Evolutionary conservation across 2,888 invertebrate species (phyloP), one percentile per base, ranked within the genome.

Genomic region (Tinea trinotella): DNA sequence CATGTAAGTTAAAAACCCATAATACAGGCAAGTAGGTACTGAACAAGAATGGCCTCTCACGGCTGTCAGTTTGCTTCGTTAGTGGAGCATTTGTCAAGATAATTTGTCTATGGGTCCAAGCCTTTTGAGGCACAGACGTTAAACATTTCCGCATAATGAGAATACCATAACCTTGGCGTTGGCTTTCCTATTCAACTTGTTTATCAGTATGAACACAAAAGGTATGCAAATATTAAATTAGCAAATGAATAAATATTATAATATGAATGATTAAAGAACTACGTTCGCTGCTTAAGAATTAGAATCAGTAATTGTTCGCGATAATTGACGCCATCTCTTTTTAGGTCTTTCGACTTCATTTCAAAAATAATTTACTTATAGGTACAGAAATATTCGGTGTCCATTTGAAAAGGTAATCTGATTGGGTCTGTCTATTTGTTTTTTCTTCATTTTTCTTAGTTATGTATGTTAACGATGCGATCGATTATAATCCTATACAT

Each of bases 11-110:
- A n/a, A n/a, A n/a, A n/a, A n/a, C n/a, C n/a, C n/a, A n/a, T n/a
- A n/a, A n/a, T n/a, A n/a, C n/a, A n/a, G n/a, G n/a, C n/a, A n/a
- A n/a, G n/a, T n/a, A n/a, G n/a, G n/a, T n/a, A n/a, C n/a, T n/a
- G n/a, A 30, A 30, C 30, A 30, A 30, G 7, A 2, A 12, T 40
- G 5, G 40, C 40, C 15, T 40, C 40, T 13, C 3, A 17, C 17
- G 13, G 4, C 40, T 17, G 13, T 13, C 17, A 17, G 40, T 60
- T 58, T 59, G 61, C 70, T 78, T 80, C 80, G 75, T 79, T 81
- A 81, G 78, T 65, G 60, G 66, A 70, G 71, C 74, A 80, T 82
- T 82, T 79, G 80, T 80, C 76, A 77, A 76, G 74, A 77, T 77
- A 79, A 79, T 79, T 44, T 77, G 76, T 73, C 69, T 65, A 67